Evolutionary conservation across 2,888 invertebrate species (phyloP), one percentile per base, ranked within the genome.

Genomic region (Steinernema carpocapsae): DNA sequence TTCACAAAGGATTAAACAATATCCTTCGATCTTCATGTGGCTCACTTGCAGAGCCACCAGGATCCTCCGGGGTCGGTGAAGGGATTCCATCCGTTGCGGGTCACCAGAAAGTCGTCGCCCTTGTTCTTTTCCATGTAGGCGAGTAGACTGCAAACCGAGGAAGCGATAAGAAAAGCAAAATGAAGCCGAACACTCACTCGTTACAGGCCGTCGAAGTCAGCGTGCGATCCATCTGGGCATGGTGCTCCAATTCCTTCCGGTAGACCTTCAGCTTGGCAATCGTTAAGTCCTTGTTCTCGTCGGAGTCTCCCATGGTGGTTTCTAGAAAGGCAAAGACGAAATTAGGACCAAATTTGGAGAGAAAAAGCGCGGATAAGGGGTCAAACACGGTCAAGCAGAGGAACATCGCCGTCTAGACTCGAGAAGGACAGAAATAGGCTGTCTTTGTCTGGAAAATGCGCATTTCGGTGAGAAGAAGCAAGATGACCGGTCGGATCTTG

Each of bases 1-100:
- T 37, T 37, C 10, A 37, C 37, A 37, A 37, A 3, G 37, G 4
- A 37, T 37, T 37, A 3, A 10, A n/a, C n/a, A n/a, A n/a, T n/a
- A 37, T 37, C 37, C 37, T 37, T 37, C 24, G 52, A 4, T 19
- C 52, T 52, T 52, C 48, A 14, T 10, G 37, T 17, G 48, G 48
- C 14, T 48, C 48, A 52, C 24, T 52, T 52, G 24, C 52, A 52
- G 22, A 52, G 10, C 52, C 52, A 52, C 52, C 52, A 52, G 12
- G 6, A 10, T 19, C 52, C 52, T 19, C 52, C 52, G 24, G 22
- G 1, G 52, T 52, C 52, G 22, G 52, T 52, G 24, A 4, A 52
- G 22, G 52, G 52, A 12, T 52, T 52, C 52, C 52, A 52, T 52
- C 52, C 52, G 24, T 2, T 12, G 12, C 52, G 19, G 22, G 19